Base-by-base conservation (phyloP, 2,888 invertebrate genomes). In the Philopedon plagiatum region DNA sequence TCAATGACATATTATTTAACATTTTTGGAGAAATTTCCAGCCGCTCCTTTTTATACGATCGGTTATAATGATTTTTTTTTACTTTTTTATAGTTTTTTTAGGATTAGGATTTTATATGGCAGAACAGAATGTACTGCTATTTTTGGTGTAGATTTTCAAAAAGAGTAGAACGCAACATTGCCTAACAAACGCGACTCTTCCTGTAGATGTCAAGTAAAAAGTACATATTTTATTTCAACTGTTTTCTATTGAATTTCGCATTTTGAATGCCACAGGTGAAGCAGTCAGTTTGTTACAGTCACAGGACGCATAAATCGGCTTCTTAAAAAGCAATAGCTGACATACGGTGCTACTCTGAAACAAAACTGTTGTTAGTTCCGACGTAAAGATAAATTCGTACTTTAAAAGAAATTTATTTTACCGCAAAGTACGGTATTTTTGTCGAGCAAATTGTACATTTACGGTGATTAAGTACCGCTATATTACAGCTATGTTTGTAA, bases 391-490 rank as follows among this genome's bases (percentile, higher is more conserved):
- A 73, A 73, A 73, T 73, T 74, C 65, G 46, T 39, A 61, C 62
- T 74, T 70, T 66, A 74, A 62, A 65, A 46, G 49, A 63, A 70
- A 74, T 74, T 66, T 70, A 74, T 74, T 69, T 73, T 56, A 26
- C 56, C 61, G 41, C 66, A 62, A 72, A 72, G 57, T 65, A 58
- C 61, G 72, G 66, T 57, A 70, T 65, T 70, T 62, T 66, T 70
- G 73, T 66, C 62, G 70, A 62, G 58, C 73, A 74, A 70, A 74
- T 74, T 74, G 70, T 65, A 70, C 65, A 66, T 66, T 65, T 65
- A 63, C 58, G 39, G 67, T 72, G 67, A 72, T 72, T 72, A 68
- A 73, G 63, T 72, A 44, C 61, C 29, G 13, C 8, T 37, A 37
- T 13, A 37, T 37, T 1, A n/a, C n/a, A n/a, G 11, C n/a, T n/a